Conservation (phyloP, 2,113 vertebrate species). For the Halichoeres trimaculatus region DNA sequence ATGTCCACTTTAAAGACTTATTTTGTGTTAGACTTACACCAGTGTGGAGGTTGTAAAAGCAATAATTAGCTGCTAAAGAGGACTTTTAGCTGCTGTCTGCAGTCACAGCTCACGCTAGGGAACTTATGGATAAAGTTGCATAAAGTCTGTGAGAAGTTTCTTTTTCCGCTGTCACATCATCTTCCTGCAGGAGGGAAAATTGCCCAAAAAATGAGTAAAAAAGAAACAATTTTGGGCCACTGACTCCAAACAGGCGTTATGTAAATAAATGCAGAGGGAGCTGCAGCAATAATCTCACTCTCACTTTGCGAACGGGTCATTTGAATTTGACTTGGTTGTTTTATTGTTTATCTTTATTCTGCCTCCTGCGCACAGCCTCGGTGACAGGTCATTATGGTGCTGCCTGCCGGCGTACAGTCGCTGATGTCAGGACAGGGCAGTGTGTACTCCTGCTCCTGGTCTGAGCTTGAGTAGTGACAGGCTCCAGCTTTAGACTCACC, state of each 20-base stretch:
- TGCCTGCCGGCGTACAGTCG: background rate
- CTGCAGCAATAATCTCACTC: background rate
- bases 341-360: conserved; percentile 8
- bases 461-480: conserved; percentile 20
- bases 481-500: conserved; percentile 3
- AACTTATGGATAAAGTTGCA: background rate
- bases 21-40: too few species aligned
- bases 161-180: background rate
- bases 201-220: background rate
- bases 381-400: conserved; percentile 49
- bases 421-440: background rate
- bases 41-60: background rate
- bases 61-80: conserved; percentile 22
- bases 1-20: too few species aligned
- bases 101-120: conserved; percentile 10
- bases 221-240: background rate
- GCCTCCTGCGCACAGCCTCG: background rate
- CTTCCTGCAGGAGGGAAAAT: background rate
- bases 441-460: background rate
- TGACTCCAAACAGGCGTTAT: conserved; percentile 6
- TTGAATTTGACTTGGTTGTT: background rate
- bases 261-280: background rate
- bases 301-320: background rate
- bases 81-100: conserved; percentile 5
- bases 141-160: background rate